Percentiles rank a stretch among this genome's conserved stretches.
These are phyloP conservation scores for Psylliodes chrysocephalus DNA, from an alignment of 2,888 invertebrate genomes.

Conservation along the genomic window DNA sequence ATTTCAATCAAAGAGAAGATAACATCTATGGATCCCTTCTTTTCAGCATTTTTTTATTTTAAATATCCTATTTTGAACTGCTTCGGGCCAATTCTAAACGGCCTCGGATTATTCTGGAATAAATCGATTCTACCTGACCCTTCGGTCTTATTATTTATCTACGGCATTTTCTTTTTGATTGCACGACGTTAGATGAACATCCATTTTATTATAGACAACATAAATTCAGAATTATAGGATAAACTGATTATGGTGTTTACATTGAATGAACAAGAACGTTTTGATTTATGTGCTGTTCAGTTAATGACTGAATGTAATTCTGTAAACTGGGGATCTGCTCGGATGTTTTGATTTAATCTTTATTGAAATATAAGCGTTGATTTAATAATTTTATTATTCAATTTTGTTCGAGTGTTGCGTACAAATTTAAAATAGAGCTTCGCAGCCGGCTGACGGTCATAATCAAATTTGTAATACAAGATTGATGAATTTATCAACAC, in stretches of 20 bases:
- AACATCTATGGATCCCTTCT: slow-evolving; percentile 19
- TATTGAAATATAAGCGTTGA: slow-evolving; percentile 16
- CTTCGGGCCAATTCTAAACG: slow-evolving; percentile 20
- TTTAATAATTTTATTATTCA: slow-evolving; percentile 21
- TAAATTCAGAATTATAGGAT: slow-evolving; percentile 14
- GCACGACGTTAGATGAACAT: slow-evolving; percentile 3
- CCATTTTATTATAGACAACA: slow-evolving; percentile 16
- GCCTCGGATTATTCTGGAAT: slow-evolving; percentile 1
- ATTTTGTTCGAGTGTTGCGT: not conserved
- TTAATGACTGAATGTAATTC: slow-evolving; percentile 26
- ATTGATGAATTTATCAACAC: not conserved
- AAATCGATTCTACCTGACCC: slow-evolving; percentile 17
- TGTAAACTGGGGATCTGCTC: slow-evolving; percentile 14
- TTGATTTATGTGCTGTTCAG: slow-evolving; percentile 22
- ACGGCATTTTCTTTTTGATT: slow-evolving; percentile 4
- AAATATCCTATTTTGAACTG: slow-evolving; percentile 13
- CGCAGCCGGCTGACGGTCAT: not conserved
- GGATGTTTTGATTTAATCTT: slow-evolving; percentile 12
- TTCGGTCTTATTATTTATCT: slow-evolving; percentile 18
- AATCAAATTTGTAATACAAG: slow-evolving; percentile 3
- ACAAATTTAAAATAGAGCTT: not conserved
- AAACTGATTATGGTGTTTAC: slow-evolving; percentile 27
- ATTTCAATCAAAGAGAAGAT: slow-evolving; percentile 25
- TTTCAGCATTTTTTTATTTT: slow-evolving; percentile 20
- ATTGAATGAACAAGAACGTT: slow-evolving; percentile 21